Evolutionary conservation across 2,888 invertebrate species (phyloP), one percentile per base, ranked within the genome.

Genomic region (Brassicogethes aeneus): DNA sequence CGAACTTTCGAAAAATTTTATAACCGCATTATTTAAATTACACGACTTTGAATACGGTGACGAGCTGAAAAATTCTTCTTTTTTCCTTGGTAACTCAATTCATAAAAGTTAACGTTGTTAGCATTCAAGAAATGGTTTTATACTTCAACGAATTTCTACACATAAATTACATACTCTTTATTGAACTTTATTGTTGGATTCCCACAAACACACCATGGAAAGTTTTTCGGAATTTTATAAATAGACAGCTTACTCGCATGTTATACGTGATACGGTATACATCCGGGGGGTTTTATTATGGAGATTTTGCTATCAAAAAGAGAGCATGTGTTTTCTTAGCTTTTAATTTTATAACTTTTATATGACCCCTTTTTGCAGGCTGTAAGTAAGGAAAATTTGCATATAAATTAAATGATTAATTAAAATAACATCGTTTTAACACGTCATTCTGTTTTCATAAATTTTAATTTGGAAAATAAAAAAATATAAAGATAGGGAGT

Each of bases 401-500:
- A 52, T 52, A 41, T 51, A 49, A 47, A 52, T 51, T 42, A 48
- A 44, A 48, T 41, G 33, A 36, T 46, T 48, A 45, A 47, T 43
- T 48, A 44, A 47, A 48, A 50, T 44, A 52, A 48, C 44, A 44
- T 34, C 35, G 42, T 42, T 42, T 41, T 35, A 36, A 37, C 36
- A 43, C 41, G 40, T 44, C 43, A 46, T 47, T 23, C 10, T 10
- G 23, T 10, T 23, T 23, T 23, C 23, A 23, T 23, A 23, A 23
- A 23, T 7, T 7, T 23, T 23, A 7, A 23, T 23, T n/a, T n/a
- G n/a, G n/a, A n/a, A n/a, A n/a, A n/a, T n/a, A n/a, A n/a, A n/a
- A n/a, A n/a, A n/a, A n/a, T n/a, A n/a, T n/a, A n/a, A n/a, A n/a
- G n/a, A n/a, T n/a, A n/a, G n/a, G n/a, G n/a, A n/a, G n/a, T n/a